phyloP scores from a whole-genome alignment of 2,888 invertebrate genomes.

The Epinotia brunnichana region DNA sequence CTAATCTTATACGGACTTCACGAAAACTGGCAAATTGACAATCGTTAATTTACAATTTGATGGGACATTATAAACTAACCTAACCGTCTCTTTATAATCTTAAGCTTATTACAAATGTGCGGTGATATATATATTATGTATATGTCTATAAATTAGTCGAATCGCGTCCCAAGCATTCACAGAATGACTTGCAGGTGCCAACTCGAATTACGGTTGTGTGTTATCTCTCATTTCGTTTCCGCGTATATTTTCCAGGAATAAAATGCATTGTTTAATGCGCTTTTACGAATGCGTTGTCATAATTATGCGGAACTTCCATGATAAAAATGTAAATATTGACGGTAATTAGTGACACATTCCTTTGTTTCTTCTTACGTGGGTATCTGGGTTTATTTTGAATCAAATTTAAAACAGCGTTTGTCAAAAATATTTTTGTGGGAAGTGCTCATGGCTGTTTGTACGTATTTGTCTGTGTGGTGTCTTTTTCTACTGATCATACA shows the following conservation, averaged over 20 bases:
- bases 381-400: neutral
- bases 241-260: constrained; percentile 3
- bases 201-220: neutral
- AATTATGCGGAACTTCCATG: neutral
- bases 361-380: neutral
- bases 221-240: constrained; percentile 1
- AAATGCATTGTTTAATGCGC: constrained; percentile 7
- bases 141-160: too few relatives aligned
- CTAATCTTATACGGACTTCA: too few relatives aligned
- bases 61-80: too few relatives aligned
- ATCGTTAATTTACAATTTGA: too few relatives aligned
- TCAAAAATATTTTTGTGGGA: neutral
- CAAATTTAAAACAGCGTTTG: too few relatives aligned
- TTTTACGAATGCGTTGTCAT: neutral
- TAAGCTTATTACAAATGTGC: too few relatives aligned
- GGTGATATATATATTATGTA: too few relatives aligned
- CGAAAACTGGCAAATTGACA: too few relatives aligned
- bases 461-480: too few relatives aligned
- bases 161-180: neutral
- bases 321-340: neutral
- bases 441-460: too few relatives aligned
- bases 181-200: constrained; percentile 17
- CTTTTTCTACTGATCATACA: too few relatives aligned
- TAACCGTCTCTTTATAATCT: too few relatives aligned
- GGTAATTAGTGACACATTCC: neutral